Conservation (phyloP, 2,888 invertebrate genomes). For the Cacoxenus indagator region DNA sequence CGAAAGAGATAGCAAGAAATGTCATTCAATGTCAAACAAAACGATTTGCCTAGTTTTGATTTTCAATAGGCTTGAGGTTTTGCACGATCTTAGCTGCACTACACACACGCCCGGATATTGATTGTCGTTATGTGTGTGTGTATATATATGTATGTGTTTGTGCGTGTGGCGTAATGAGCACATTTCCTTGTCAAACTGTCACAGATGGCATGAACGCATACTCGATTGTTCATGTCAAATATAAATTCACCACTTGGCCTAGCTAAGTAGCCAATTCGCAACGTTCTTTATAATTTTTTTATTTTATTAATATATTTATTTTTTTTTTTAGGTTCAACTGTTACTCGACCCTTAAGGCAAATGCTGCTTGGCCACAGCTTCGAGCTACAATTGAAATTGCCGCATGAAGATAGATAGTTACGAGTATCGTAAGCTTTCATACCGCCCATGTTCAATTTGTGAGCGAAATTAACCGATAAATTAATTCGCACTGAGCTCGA, state of each 20-base stretch:
- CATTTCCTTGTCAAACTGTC: background rate
- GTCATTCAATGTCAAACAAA: no score
- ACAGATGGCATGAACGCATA: background rate
- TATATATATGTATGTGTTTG: background rate
- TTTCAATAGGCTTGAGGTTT: slow-evolving; percentile 6
- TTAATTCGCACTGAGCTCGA: slow-evolving; percentile 52
- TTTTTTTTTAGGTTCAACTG: no score
- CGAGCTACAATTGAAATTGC: slow-evolving; percentile 32
- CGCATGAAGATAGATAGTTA: slow-evolving; percentile 40
- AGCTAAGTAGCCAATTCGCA: no score
- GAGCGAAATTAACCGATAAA: slow-evolving; percentile 68
- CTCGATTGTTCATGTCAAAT: slow-evolving; percentile 29
- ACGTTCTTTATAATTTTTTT: no score
- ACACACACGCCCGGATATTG: slow-evolving; percentile 7
- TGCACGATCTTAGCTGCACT: no score
- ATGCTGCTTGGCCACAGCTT: slow-evolving; percentile 9
- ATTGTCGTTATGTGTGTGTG: background rate
- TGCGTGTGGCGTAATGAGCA: background rate
- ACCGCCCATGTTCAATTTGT: slow-evolving; percentile 69
- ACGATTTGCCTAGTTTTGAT: slow-evolving; percentile 1
- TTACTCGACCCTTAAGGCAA: background rate
- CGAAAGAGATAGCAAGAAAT: no score
- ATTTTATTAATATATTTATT: no score
- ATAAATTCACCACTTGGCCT: slow-evolving; percentile 26
- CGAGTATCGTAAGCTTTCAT: slow-evolving; percentile 38